These are phyloP conservation scores for Rhea pennata DNA, from an alignment of 2,113 vertebrate species.

Conservation along the genomic window DNA sequence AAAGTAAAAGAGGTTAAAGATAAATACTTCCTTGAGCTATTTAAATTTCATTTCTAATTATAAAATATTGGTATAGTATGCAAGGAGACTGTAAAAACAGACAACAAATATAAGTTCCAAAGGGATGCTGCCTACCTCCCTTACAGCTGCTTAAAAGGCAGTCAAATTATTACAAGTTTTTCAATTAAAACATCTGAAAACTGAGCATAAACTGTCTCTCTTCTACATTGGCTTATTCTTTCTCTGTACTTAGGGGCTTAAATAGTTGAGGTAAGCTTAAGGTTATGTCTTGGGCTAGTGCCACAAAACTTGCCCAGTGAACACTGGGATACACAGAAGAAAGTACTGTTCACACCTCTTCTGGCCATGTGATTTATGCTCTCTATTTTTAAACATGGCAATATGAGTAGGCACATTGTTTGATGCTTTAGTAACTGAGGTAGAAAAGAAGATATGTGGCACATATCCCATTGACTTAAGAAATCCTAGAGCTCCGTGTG, in stretches of 20 bases:
- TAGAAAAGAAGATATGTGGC: background rate
- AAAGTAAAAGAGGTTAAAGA: background rate
- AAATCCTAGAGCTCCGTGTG: background rate
- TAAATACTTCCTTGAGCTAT: background rate
- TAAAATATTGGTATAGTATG: background rate
- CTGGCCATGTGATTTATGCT: background rate
- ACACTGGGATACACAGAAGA: background rate
- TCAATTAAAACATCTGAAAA: background rate
- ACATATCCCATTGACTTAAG: background rate
- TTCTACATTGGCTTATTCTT: background rate
- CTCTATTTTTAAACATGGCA: background rate
- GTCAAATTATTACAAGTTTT: background rate
- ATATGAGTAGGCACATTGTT: background rate
- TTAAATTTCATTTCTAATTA: background rate
- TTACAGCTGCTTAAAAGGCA: background rate
- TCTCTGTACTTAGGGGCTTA: background rate
- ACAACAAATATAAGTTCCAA: background rate
- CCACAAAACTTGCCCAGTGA: background rate
- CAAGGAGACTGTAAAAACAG: background rate
- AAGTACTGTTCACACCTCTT: background rate
- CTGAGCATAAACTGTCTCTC: background rate
- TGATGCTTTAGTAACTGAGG: background rate
- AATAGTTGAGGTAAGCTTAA: background rate
- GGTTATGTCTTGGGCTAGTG: background rate
- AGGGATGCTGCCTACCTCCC: background rate